Percentiles rank a stretch among this genome's conserved stretches.
Evolutionary conservation across 2,888 invertebrate species (phyloP).

Genomic region (Xestia ashworthii): DNA sequence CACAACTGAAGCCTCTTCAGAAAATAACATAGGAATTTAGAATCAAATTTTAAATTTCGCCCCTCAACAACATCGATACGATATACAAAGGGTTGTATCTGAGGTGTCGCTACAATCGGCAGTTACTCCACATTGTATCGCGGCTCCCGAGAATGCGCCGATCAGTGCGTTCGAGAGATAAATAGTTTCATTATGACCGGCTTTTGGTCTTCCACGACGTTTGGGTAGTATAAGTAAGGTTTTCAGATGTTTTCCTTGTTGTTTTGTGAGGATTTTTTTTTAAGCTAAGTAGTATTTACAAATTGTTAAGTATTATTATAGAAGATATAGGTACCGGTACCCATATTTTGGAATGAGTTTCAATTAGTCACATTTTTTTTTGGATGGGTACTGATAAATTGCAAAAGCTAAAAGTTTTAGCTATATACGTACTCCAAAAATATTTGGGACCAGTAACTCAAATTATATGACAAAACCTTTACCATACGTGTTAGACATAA

Average conservation of each 20-base stretch:
- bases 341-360: too few species aligned
- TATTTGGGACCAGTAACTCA: too few species aligned
- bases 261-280: background rate
- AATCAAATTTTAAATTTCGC: background rate
- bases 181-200: constrained; percentile 88
- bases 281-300: background rate
- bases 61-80: constrained; percentile 1
- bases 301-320: background rate
- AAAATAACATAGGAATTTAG: background rate
- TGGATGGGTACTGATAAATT: too few species aligned
- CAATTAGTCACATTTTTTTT: too few species aligned
- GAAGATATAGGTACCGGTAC: too few species aligned
- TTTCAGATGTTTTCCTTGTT: constrained; percentile 55
- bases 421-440: too few species aligned
- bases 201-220: constrained; percentile 81
- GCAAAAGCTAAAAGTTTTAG: too few species aligned
- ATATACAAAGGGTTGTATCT: constrained; percentile 54
- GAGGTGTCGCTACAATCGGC: constrained; percentile 62
- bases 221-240: constrained; percentile 70
- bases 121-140: constrained; percentile 73
- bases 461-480: too few species aligned
- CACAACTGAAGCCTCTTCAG: background rate
- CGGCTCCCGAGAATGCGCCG: constrained; percentile 71
- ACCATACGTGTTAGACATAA: too few species aligned
- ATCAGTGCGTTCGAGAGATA: constrained; percentile 84